Evolutionary conservation across 1,140 invertebrate species (phyloP), one percentile per base, ranked within the genome.

Genomic region (Drosophila ohnishii): DNA sequence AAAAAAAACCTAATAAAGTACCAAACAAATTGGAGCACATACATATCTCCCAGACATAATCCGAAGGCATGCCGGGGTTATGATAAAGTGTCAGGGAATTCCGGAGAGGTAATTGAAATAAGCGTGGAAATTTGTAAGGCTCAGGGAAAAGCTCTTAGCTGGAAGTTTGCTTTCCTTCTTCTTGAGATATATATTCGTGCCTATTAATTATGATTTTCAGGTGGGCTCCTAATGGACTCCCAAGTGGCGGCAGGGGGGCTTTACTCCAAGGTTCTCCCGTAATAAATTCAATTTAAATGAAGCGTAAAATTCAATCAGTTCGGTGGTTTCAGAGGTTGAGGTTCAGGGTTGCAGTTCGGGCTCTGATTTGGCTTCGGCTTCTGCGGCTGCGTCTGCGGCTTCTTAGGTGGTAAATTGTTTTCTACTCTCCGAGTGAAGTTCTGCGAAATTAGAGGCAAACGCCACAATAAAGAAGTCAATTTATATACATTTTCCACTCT

Each of bases 241-340:
- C 86, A 75, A 57, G 60, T 56, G 14, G n/a, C 34, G 6, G 45
- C 34, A 39, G 57, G 53, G 42, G 19, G 37, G 11, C 64, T n/a
- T 9, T 55, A 4, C 51, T 55, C 34, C 19, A 55, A 55, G 51
- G 22, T 30, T 34, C 51, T 58, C 64, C 25, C 22, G 56, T 80
- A 84, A 88, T 84, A 88, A 88, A 88, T 88, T 88, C 84, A 88
- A 88, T 88, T 88, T 88, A 88, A 88, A 88, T 88, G 80, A 88
- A 88, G 84, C 84, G 84, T 83, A 84, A 88, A 88, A 88, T 88
- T 88, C 85, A 88, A 88, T 88, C 84, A 88, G 83, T 76, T 87
- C 63, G 51, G 75, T 62, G 83, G 82, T 62, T 80, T 70, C 44
- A 35, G 40, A 63, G 42, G 47, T 48, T 37, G 35, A 44, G 34